These are phyloP conservation scores for Tipula vernalis DNA, from an alignment of 2,888 invertebrate species.

Conservation along the genomic window DNA sequence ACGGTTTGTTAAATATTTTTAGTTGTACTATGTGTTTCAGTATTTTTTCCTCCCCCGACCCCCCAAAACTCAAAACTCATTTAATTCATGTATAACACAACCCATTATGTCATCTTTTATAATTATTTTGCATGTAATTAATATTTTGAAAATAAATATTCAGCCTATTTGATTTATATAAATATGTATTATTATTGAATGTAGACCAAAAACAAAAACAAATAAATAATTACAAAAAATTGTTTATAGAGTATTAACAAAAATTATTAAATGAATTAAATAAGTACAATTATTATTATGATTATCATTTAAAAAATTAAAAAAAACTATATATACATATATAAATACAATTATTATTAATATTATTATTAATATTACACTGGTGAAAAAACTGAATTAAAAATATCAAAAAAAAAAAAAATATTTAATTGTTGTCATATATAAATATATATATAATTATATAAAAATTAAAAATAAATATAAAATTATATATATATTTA, in stretches of 20 bases:
- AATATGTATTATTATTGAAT: background rate
- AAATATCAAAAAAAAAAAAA: background rate
- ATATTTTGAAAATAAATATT: background rate
- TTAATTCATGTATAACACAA: background rate
- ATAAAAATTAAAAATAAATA: background rate
- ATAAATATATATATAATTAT: background rate
- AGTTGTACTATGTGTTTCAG: background rate
- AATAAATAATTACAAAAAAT: background rate
- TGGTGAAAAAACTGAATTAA: background rate
- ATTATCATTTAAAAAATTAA: background rate
- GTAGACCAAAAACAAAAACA: background rate
- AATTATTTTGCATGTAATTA: background rate
- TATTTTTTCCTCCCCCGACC: background rate
- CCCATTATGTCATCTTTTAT: background rate
- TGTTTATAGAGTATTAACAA: background rate
- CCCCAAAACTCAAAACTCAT: background rate
- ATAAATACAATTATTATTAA: background rate
- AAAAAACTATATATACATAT: background rate
- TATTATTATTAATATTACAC: background rate
- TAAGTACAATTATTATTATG: background rate
- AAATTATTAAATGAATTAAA: background rate
- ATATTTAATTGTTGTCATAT: background rate
- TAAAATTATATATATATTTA: constrained; percentile 4
- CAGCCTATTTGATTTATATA: background rate
- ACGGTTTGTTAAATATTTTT: background rate